Evolutionary conservation across 2,888 invertebrate species (phyloP), one percentile per base, ranked within the genome.

Genomic region (Zele albiditarsus): DNA sequence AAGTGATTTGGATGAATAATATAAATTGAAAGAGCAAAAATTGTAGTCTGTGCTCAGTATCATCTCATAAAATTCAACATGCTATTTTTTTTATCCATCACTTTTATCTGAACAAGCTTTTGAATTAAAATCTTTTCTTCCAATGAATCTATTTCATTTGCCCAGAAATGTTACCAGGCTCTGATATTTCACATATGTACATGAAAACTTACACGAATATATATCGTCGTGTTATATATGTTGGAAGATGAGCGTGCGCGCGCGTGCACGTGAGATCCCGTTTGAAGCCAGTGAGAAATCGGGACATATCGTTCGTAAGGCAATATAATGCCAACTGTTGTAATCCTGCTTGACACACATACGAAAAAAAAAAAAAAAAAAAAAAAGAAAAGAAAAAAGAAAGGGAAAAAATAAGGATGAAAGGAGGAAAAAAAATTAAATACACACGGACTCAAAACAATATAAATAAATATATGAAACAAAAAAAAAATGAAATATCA

Each of bases 231-330:
- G 31, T 57, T n/a, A 25, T 27, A 28, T 42, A 20, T 60, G 69
- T 57, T 57, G 33, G n/a, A 42, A 38, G 62, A 38, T 16, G 57
- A 14, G 70, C 28, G 28, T 31, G 62, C 62, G 58, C 42, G 70
- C 58, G 28, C 58, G 58, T 5, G 58, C 42, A 58, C 58, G 70
- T 71, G 70, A 71, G 70, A 60, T 71, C 70, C 70, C 70, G 70
- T 71, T 62, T 25, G 42, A 38, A 38, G 33, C 46, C 33, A 42
- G 60, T 62, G 60, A 71, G 60, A 71, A 71, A 71, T 71, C 60
- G 70, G 70, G 62, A 71, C 70, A 46, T 58, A 71, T 71, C 60
- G 70, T 38, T 38, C 60, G 70, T 71, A 71, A 71, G 60, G 58
- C 58, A 28, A 69, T 53, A 69, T 46, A 46, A n/a, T 46, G 46